Base-by-base conservation (phyloP, 1,140 invertebrate species). In the Hesperophylax magnus region DNA sequence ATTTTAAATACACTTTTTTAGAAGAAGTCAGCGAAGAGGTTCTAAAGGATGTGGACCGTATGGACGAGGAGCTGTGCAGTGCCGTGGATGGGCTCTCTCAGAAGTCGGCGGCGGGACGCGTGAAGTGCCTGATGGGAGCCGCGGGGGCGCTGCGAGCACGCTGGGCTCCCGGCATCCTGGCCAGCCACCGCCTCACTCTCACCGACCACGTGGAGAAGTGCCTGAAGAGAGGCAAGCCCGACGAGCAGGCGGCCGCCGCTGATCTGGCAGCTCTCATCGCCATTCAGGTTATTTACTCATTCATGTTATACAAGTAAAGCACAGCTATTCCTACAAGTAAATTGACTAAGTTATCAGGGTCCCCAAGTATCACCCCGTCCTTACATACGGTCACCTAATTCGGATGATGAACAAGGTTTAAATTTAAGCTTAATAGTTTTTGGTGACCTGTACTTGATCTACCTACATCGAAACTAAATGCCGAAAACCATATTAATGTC, bases 31-130 rank as follows among this genome's bases (percentile, higher is more conserved):
- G 69, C 69, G 86, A 86, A 58, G 87, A 86, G 27, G 81, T 81
- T n/a, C 84, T 85, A 63, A 93, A 93, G 76, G 86, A 92, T 14
- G 88, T 90, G 69, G 97, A 98, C 86, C 92, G 94, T 56, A 94
- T 97, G 85, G 97, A 98, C 88, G 97, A 98, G 71, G 97, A 97
- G 88, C 89, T 98, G 18, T 92, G 93, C 24, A 96, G 97, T 85
- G 93, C 94, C 0, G 93, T 98, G 63, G 98, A 98, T 86, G 95
- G 94, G 31, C 89, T 97, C 8, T 93, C 93, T 3, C 94, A 97
- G 81, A 97, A 97, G 86, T 96, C 96, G 80, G 93, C 94, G 1
- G 96, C 97, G 82, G 94, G 94, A 7, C 92, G 98, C 74, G 93
- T 93, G 3, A 89, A 89, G 4, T 95, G 94, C 69, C 91, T 98